Evolutionary conservation across 2,888 invertebrate species (phyloP), one percentile per base, ranked within the genome.

Genomic region (Augochlorella aurata): DNA sequence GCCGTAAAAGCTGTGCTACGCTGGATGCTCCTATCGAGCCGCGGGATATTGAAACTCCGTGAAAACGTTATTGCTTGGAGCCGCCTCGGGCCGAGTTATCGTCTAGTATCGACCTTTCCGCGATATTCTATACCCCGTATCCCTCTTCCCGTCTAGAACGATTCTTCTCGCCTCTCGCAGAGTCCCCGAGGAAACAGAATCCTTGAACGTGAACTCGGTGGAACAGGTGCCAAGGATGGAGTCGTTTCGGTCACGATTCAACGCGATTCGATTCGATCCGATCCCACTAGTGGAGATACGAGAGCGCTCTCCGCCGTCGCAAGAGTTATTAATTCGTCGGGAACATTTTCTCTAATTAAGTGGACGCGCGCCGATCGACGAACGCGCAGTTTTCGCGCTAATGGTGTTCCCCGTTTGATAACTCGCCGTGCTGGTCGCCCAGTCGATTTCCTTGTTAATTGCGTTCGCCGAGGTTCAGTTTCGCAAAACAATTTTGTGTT

Each of bases 31-130:
- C 24, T 66, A 61, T 52, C 58, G 58, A 58, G 38, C 63, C 38
- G 63, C 63, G 47, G 44, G 63, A 63, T 63, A 38, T 63, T 38
- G 63, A 38, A 63, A 63, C 63, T 38, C 63, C 63, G 63, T 24
- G 63, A 38, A 38, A 63, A 63, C 63, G 29, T 63, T 63, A 63
- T 58, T 58, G 58, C 58, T 58, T 5, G 8, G 16, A 52, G 58
- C 24, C 24, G 58, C 63, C 63, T 63, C 63, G 63, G 63, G 18
- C 63, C 38, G 63, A 63, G 63, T 38, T 63, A 38, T 63, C 38
- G 63, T 63, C 18, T 18, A 18, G 63, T 63, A 63, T 63, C 63
- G 63, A 63, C 16, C 63, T 63, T 21, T 4, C 18, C 38, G 38
- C 63, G 63, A 38, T 63, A 29, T 29, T 61, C 61, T 8, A 38